Evolutionary conservation across 2,113 vertebrate species (phyloP), one percentile per base, ranked within the genome.

Genomic region (Melanostigma gelatinosum): DNA sequence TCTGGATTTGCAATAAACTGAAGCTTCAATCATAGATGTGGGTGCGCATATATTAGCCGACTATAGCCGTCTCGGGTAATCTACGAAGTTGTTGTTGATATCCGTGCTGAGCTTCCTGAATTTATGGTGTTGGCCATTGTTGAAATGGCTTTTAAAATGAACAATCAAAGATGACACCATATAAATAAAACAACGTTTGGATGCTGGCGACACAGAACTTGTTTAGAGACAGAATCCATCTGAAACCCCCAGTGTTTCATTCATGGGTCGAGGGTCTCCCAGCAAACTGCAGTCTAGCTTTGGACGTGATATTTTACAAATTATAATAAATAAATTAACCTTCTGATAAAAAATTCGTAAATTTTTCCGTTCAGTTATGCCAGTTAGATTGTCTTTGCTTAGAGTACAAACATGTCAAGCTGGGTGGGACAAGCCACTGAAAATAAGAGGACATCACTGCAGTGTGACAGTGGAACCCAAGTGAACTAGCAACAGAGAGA

Each of bases 401-500:
- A 8, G 84, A 73, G 66, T 62, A 55, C 55, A 76, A 85, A 83
- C 65, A 70, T 69, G 80, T 79, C 82, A 80, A 75, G 77, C 70
- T 57, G 64, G 78, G 79, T 69, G 72, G 70, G 50, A 82, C 73
- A 90, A 75, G 66, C 48, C 61, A 55, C 4, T 46, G 83, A 77
- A 78, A 85, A 66, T 63, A 72, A 85, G 62, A 74, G 82, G 62
- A 77, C 79, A 44, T 85, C n/a, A 54, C 38, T 82, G 79, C 24
- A 67, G 72, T 22, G 55, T 69, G 73, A 75, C 75, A 52, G 63
- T 0, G 44, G 68, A 71, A 69, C 73, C 77, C 24, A 3, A 57
- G 76, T 75, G 55, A 82, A 91, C 92, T 72, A 80, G 84, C 72
- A 86, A 76, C 60, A 81, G 62, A 84, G 72, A 87, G 87, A 91